phyloP scores from a whole-genome alignment of 1,140 invertebrate species.

The silkworm (Bombyx mori) region DNA sequence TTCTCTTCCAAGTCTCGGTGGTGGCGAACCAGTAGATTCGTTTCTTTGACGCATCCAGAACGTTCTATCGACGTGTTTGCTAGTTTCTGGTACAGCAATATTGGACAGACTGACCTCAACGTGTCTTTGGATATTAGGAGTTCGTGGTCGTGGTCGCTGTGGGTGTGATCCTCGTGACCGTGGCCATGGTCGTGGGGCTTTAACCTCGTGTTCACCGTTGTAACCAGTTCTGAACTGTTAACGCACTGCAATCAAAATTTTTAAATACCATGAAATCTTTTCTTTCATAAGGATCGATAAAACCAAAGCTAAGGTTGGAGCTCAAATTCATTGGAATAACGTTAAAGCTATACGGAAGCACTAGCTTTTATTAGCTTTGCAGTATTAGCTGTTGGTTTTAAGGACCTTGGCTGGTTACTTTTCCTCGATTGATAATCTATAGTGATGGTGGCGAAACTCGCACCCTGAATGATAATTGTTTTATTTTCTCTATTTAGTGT shows the following conservation, averaged over 20 bases:
- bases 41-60: conserved; percentile 71
- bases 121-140: conserved; percentile 41
- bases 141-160: conserved; percentile 25
- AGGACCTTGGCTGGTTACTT: no score
- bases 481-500: no score
- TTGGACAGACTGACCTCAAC: conserved; percentile 74
- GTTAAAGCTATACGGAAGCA: no score
- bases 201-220: conserved; percentile 55
- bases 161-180: conserved; percentile 31
- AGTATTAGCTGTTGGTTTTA: no score
- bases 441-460: no score
- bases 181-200: conserved; percentile 41
- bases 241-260: conserved; percentile 47
- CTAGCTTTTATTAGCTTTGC: no score
- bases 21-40: conserved; percentile 11
- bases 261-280: not conserved
- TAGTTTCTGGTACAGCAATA: conserved; percentile 76
- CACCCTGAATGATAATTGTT: no score
- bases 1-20: conserved; percentile 10
- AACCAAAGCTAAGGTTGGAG: not conserved
- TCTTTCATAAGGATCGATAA: not conserved
- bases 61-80: conserved; percentile 67
- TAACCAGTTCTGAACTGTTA: conserved; percentile 61
- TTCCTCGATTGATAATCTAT: no score
- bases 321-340: not conserved